Base-by-base conservation (phyloP, 2,888 invertebrate genomes). In the Diogma glabrata region DNA sequence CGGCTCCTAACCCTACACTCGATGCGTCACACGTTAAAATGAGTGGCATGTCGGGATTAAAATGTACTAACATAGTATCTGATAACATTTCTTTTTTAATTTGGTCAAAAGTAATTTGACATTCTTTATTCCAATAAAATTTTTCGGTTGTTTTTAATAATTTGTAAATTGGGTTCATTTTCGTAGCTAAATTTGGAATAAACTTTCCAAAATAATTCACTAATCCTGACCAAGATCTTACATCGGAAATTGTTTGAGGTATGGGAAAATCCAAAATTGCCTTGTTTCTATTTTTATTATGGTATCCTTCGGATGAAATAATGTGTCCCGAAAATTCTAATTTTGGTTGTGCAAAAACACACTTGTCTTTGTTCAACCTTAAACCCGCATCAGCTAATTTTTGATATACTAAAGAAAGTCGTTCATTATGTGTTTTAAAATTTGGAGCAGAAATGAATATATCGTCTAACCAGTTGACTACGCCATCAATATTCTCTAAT, bases 401-500 rank as follows among this genome's bases (percentile, higher is more conserved):
- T n/a, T n/a, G n/a, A n/a, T n/a, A n/a, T n/a, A n/a, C n/a, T n/a
- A n/a, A n/a, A n/a, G n/a, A n/a, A n/a, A n/a, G n/a, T n/a, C n/a
- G n/a, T n/a, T n/a, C n/a, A n/a, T n/a, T n/a, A n/a, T n/a, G n/a
- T n/a, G n/a, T n/a, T n/a, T n/a, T n/a, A n/a, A n/a, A n/a, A n/a
- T n/a, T n/a, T n/a, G n/a, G n/a, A n/a, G n/a, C n/a, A n/a, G n/a
- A n/a, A n/a, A n/a, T n/a, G n/a, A n/a, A n/a, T n/a, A n/a, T n/a
- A n/a, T n/a, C n/a, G n/a, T n/a, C n/a, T n/a, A n/a, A n/a, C n/a
- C n/a, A n/a, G n/a, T n/a, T n/a, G 0, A 56, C 52, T 12, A 54
- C 54, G 9, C 54, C 55, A 4, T 5, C 46, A 9, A 60, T 53
- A 3, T 59, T 61, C 23, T 51, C 47, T 14, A 64, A 54, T 22